Evolutionary conservation across 2,888 invertebrate genomes (phyloP).

Genomic region (Amiota communis): DNA sequence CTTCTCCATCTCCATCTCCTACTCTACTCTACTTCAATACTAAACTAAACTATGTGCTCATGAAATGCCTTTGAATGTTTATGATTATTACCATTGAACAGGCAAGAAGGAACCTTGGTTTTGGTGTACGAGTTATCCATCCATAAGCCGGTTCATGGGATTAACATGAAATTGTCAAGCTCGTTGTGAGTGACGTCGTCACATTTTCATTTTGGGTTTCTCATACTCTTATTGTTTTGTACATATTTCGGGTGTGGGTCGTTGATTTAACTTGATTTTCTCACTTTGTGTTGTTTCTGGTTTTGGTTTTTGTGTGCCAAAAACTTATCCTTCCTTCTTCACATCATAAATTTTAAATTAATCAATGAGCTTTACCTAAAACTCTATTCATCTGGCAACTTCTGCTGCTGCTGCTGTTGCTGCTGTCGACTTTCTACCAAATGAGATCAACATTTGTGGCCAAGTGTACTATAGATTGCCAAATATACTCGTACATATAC

Average conservation of each 20-base stretch:
- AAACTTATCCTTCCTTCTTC: not conserved
- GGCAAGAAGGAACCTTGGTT: slow-evolving; percentile 37
- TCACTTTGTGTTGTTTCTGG: slow-evolving; percentile 3
- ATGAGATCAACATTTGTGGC: not conserved
- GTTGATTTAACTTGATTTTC: slow-evolving; percentile 5
- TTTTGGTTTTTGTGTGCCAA: slow-evolving; percentile 38
- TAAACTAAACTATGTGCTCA: slow-evolving; percentile 17
- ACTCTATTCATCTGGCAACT: not conserved
- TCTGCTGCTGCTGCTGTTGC: not conserved
- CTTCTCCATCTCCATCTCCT: not conserved
- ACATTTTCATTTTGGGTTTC: slow-evolving; percentile 35
- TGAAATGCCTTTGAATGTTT: slow-evolving; percentile 50
- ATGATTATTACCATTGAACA: slow-evolving; percentile 52
- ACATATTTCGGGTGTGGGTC: not conserved
- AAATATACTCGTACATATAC: not conserved
- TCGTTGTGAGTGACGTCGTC: too few relatives aligned
- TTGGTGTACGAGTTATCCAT: too few relatives aligned
- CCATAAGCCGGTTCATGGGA: slow-evolving; percentile 44
- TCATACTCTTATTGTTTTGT: slow-evolving; percentile 18
- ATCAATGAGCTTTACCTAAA: slow-evolving; percentile 60
- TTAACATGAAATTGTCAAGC: slow-evolving; percentile 62
- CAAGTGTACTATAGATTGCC: not conserved
- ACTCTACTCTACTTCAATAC: too few relatives aligned
- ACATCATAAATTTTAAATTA: slow-evolving; percentile 66
- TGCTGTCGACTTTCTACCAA: not conserved